These are phyloP conservation scores for Trichonephila clavipes DNA, from an alignment of 1,140 invertebrate species.

Conservation along the genomic window DNA sequence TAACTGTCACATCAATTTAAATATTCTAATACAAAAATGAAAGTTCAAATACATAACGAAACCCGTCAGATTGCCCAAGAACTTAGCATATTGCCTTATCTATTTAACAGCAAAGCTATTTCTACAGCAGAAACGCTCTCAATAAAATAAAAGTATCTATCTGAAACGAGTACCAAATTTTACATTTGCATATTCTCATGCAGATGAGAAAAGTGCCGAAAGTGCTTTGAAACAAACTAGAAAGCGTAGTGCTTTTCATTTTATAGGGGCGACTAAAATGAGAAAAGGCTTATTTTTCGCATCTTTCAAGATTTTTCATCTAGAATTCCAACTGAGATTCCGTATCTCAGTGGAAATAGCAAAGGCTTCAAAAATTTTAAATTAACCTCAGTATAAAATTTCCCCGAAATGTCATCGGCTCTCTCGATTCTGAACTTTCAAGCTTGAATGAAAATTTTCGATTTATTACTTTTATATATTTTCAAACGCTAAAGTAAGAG, in stretches of 20 bases:
- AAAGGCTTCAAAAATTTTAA: background rate
- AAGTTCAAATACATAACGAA: background rate
- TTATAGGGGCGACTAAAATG: background rate
- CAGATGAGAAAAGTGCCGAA: background rate
- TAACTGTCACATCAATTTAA: too few relatives aligned
- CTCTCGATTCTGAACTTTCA: background rate
- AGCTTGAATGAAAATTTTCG: background rate
- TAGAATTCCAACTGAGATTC: background rate
- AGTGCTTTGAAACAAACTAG: background rate
- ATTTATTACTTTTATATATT: constrained; percentile 2
- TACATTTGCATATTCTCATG: background rate
- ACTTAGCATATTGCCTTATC: background rate
- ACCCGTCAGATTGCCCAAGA: background rate
- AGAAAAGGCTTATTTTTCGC: background rate
- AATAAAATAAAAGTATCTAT: background rate
- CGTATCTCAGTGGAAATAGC: background rate
- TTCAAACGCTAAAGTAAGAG: background rate
- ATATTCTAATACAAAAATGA: background rate
- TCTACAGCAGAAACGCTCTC: background rate
- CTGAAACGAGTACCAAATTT: background rate
- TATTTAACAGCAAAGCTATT: background rate
- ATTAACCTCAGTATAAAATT: constrained; percentile 10
- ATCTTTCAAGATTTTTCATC: background rate
- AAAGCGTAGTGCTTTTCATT: constrained; percentile 4
- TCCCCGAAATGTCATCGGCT: background rate